Base-by-base conservation (phyloP, 2,113 vertebrate genomes). In the Erinaceus europaeus region DNA sequence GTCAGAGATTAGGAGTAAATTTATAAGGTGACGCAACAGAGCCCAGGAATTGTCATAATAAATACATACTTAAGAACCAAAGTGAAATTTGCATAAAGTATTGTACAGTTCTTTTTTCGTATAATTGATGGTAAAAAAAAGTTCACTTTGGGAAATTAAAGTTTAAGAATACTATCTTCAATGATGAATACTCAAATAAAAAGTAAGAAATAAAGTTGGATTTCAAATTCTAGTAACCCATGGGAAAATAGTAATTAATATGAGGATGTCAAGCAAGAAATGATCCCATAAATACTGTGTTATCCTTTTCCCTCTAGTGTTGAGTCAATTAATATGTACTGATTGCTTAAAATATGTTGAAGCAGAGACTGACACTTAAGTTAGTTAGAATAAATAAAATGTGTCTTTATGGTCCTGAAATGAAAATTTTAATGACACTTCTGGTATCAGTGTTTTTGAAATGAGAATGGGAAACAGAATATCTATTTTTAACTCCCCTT, bases 1-100 rank as follows among this genome's bases (percentile, higher is more conserved):
- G 34, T 83, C 50, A 80, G 68, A 92, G 61, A 87, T 85, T 65
- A 94, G 82, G 89, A 87, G 52, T 59, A 92, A 69, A 83, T 34
- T 79, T 64, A 69, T 0, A 74, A 83, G 64, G n/a, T 76, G 76
- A 62, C 0, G 59, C 53, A 73, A 68, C 3, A 61, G 4, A 82
- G 42, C 42, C 59, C 29, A 82, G 71, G 32, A 78, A 75, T 13
- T 76, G 32, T 34, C 34, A 67, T 62, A 9, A 89, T 0, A 59
- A 57, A 88, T 77, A 80, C 27, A 75, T n/a, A 4, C 86, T 62
- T 86, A 73, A 78, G 36, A 89, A 78, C 27, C 36, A 42, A 79
- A 68, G 57, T 48, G 36, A 77, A 25, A 81, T 91, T 74, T 76
- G 27, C 11, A 75, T 59, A 36, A 64, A 87, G 14, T 5, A 0